Percentiles rank a stretch among this genome's conserved stretches.
phyloP scores from a whole-genome alignment of 1,140 invertebrate genomes.

The Bombus waltoni region DNA sequence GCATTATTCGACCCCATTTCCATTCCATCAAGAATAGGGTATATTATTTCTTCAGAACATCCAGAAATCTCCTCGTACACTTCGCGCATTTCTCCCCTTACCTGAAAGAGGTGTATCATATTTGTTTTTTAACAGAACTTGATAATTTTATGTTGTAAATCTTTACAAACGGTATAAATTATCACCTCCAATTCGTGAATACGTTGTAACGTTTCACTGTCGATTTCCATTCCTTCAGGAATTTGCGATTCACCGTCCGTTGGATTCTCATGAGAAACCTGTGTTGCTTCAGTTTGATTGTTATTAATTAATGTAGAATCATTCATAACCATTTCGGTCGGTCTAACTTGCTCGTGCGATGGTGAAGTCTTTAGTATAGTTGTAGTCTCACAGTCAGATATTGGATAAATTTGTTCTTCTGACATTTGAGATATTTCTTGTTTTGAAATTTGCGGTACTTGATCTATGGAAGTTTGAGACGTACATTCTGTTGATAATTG shows the following conservation, averaged over 20 bases:
- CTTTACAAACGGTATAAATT: conserved; percentile 14
- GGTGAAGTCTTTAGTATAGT: conserved; percentile 65
- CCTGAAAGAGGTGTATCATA: conserved; percentile 59
- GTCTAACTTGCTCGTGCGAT: conserved; percentile 58
- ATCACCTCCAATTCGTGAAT: conserved; percentile 79
- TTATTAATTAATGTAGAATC: conserved; percentile 64
- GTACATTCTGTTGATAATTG: conserved; percentile 66
- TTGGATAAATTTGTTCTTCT: conserved; percentile 73
- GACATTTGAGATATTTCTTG: conserved; percentile 71
- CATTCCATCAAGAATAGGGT: conserved; percentile 80
- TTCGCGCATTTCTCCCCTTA: conserved; percentile 80
- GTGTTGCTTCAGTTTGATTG: conserved; percentile 58
- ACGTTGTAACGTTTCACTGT: conserved; percentile 79
- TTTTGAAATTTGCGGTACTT: conserved; percentile 69
- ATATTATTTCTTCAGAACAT: conserved; percentile 80
- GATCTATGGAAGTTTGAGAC: conserved; percentile 67
- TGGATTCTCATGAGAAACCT: conserved; percentile 60
- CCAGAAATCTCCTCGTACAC: conserved; percentile 81
- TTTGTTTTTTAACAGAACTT: conserved; percentile 4
- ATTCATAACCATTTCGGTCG: conserved; percentile 65
- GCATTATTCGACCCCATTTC: conserved; percentile 75
- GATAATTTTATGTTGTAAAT: neutral
- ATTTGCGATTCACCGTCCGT: conserved; percentile 76
- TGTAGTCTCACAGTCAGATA: conserved; percentile 71
- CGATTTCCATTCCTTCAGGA: conserved; percentile 80